Evolutionary conservation across 1,140 invertebrate species (phyloP).

Genomic region (Drepana arcuata): DNA sequence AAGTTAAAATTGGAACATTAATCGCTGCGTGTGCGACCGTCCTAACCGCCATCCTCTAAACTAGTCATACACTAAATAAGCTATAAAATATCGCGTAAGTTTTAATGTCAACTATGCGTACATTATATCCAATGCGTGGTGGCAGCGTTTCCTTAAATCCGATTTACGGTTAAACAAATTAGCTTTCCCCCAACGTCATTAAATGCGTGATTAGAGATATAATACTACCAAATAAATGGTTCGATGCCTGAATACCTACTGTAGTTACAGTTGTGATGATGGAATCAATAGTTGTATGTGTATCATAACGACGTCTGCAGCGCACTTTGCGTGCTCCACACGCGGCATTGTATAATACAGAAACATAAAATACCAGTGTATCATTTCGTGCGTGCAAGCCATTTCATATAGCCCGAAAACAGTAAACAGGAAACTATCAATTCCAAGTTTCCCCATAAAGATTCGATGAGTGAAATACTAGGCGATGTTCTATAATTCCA

Average conservation of each 20-base stretch:
- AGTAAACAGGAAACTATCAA: slow-evolving; percentile 50
- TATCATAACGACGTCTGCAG: slow-evolving; percentile 43
- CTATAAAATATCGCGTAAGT: slow-evolving; percentile 13
- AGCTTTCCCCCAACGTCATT: slow-evolving; percentile 27
- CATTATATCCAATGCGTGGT: too few species aligned
- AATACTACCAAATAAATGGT: slow-evolving; percentile 52
- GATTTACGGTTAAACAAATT: too few species aligned
- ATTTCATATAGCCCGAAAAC: slow-evolving; percentile 44
- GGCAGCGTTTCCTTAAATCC: too few species aligned
- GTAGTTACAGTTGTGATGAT: slow-evolving; percentile 42
- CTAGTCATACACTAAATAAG: slow-evolving; percentile 62
- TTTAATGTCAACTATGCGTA: too few species aligned
- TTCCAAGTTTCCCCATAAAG: slow-evolving; percentile 52
- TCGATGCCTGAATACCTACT: slow-evolving; percentile 45
- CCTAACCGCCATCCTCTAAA: slow-evolving; percentile 71
- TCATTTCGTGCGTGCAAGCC: slow-evolving; percentile 51
- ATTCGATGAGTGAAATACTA: slow-evolving; percentile 34
- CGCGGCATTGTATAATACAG: slow-evolving; percentile 30
- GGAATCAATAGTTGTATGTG: slow-evolving; percentile 35
- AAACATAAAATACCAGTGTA: slow-evolving; percentile 32
- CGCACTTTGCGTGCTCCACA: slow-evolving; percentile 55
- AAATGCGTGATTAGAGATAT: slow-evolving; percentile 56
- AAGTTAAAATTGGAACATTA: slow-evolving; percentile 51
- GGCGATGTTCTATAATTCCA: slow-evolving; percentile 27
- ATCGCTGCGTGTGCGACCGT: slow-evolving; percentile 66